A percentile compares a stretch with the other conserved stretches of the same genome.
Conservation (phyloP, 2,797 vertebrate genomes). For the Melanogrammus aeglefinus region DNA sequence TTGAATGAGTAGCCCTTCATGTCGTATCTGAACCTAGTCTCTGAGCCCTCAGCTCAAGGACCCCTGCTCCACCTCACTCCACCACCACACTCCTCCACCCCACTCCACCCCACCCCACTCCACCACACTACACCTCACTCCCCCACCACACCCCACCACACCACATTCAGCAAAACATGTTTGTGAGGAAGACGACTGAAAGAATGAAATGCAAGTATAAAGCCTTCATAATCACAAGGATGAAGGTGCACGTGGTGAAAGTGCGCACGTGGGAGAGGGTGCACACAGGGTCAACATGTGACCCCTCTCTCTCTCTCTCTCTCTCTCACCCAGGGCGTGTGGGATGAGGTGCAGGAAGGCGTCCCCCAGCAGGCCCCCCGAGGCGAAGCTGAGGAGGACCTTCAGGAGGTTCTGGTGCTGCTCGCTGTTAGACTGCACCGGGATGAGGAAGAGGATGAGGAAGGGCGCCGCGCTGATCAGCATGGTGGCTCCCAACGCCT, state of each 20-base stretch:
- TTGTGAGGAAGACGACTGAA: neutral
- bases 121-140: no score
- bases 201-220: neutral
- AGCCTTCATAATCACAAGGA: no score
- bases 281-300: neutral
- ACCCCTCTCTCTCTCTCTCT: no score
- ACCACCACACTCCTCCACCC: no score
- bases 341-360: slow-evolving; percentile 94
- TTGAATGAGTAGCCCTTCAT: no score
- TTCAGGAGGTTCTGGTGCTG: slow-evolving; percentile 88
- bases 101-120: no score
- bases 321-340: slow-evolving; percentile 82
- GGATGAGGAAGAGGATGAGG: slow-evolving; percentile 90
- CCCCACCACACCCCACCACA: no score
- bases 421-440: slow-evolving; percentile 88
- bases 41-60: no score
- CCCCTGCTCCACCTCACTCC: no score
- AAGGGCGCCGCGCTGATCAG: slow-evolving; percentile 91
- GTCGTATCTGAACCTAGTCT: no score
- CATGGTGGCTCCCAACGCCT: slow-evolving; percentile 88
- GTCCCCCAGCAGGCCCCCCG: slow-evolving; percentile 89
- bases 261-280: neutral
- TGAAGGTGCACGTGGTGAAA: neutral
- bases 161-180: no score
- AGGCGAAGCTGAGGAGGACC: slow-evolving; percentile 90